Conservation (phyloP, 2,888 invertebrate species). For the Nasonia oneida region DNA sequence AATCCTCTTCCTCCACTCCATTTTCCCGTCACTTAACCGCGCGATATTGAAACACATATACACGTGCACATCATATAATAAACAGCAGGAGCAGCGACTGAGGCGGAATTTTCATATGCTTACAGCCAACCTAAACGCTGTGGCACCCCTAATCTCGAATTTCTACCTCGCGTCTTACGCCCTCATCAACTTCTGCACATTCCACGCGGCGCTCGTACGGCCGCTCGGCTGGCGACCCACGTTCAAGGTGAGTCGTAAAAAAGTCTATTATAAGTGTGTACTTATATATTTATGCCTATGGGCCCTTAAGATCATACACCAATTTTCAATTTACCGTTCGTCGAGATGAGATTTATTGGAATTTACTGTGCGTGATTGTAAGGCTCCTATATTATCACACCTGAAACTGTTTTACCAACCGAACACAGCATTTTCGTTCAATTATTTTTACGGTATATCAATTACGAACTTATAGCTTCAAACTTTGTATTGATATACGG, state of each 20-base stretch:
- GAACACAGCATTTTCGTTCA: too few relatives aligned
- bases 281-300: not conserved
- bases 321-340: not conserved
- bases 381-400: not conserved
- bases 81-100: constrained; percentile 18
- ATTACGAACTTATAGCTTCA: too few relatives aligned
- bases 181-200: constrained; percentile 96
- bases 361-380: not conserved
- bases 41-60: not conserved
- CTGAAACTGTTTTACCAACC: not conserved
- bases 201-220: constrained; percentile 93
- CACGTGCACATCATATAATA: not conserved
- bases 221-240: constrained; percentile 95
- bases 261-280: not conserved
- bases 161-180: constrained; percentile 97
- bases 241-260: constrained; percentile 84
- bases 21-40: not conserved
- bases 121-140: constrained; percentile 91
- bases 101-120: constrained; percentile 48
- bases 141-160: constrained; percentile 96
- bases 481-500: not conserved
- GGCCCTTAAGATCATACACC: not conserved
- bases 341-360: not conserved
- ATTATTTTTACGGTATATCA: too few relatives aligned
- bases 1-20: not conserved